A percentile compares a stretch with the other conserved stretches of the same genome.
These are phyloP conservation scores for Drosophila algonquin DNA, from an alignment of 2,888 invertebrate genomes.

Conservation along the genomic window DNA sequence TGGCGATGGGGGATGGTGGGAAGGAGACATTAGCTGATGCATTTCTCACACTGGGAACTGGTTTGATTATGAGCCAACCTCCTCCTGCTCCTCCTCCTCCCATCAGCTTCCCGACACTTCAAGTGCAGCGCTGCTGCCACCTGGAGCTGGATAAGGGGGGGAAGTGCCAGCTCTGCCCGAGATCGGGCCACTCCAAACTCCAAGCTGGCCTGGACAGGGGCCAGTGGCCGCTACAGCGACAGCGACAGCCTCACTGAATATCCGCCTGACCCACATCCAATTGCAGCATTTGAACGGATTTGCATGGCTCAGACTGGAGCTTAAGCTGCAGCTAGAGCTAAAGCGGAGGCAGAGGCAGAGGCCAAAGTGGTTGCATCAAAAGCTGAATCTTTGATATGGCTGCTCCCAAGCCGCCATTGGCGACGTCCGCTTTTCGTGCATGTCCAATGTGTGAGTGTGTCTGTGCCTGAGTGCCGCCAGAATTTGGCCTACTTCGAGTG, in stretches of 20 bases:
- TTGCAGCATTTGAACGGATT: conserved; percentile 46
- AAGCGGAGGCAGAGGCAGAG: too few species aligned
- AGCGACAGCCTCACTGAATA: conserved; percentile 45
- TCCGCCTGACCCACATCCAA: conserved; percentile 69
- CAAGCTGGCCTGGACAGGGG: conserved; percentile 2
- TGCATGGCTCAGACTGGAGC: conserved; percentile 51
- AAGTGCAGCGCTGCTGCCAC: conserved; percentile 13
- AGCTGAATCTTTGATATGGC: conserved; percentile 47
- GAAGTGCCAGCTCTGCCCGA: conserved; percentile 20
- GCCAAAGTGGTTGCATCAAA: conserved; percentile 25
- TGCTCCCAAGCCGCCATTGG: conserved; percentile 35
- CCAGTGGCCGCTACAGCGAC: conserved; percentile 20
- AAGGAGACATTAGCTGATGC: not conserved
- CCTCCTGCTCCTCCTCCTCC: conserved; percentile 47
- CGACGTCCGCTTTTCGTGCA: conserved; percentile 28
- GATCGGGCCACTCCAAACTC: conserved; percentile 26
- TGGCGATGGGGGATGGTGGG: not conserved
- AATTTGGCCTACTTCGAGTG: conserved; percentile 72
- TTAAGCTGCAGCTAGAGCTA: not conserved
- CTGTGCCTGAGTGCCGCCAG: conserved; percentile 37
- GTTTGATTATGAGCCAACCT: conserved; percentile 58
- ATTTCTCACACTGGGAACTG: conserved; percentile 50
- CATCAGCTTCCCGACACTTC: conserved; percentile 30
- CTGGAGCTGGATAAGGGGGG: not conserved
- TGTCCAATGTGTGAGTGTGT: conserved; percentile 17